Percentiles rank a stretch among this genome's conserved stretches.
Evolutionary conservation across 1,140 invertebrate genomes (phyloP).

Genomic region (Caenorhabditis remanei): DNA sequence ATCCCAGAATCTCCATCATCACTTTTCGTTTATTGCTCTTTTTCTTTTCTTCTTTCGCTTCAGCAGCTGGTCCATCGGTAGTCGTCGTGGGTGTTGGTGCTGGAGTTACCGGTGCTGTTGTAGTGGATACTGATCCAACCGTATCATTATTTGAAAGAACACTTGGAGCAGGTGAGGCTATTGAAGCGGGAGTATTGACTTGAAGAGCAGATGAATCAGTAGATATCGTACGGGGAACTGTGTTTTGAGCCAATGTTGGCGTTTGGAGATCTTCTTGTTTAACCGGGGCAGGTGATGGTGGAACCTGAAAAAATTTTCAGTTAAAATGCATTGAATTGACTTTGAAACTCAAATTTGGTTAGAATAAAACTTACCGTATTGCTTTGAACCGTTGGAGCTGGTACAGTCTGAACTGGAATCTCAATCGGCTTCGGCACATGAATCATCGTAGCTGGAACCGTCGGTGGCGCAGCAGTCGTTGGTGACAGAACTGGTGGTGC

Average conservation of each 20-base stretch:
- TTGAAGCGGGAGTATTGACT: constrained; percentile 19
- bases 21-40: constrained; percentile 70
- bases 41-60: constrained; percentile 45
- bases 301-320: no score
- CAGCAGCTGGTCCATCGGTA: background rate
- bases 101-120: constrained; percentile 55
- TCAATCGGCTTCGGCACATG: background rate
- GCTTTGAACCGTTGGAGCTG: background rate
- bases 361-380: background rate
- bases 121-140: constrained; percentile 5
- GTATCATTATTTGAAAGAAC: background rate
- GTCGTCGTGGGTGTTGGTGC: constrained; percentile 54
- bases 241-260: constrained; percentile 22
- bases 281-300: background rate
- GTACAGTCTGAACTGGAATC: background rate
- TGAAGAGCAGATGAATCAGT: background rate
- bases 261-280: background rate
- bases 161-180: background rate
- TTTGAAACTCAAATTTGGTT: no score
- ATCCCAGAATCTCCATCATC: constrained; percentile 72
- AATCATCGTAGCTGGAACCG: background rate
- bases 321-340: background rate
- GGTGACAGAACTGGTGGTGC: background rate
- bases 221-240: constrained; percentile 3
- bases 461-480: background rate